Base-by-base conservation (phyloP, 2,113 vertebrate genomes). In the Oxyura jamaicensis region DNA sequence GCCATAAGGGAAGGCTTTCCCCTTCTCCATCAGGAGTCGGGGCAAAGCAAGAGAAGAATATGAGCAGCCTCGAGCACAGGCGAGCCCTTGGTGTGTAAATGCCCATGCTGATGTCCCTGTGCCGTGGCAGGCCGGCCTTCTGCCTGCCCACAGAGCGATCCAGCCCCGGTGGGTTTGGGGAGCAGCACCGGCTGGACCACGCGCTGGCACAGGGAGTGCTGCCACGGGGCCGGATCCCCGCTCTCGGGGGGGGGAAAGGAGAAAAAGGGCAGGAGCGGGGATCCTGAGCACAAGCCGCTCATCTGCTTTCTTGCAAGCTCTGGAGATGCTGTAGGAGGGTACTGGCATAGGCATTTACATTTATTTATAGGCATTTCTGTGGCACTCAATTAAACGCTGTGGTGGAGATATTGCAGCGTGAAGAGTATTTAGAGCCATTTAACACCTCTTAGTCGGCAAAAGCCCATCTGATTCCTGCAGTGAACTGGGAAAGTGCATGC, bases 351-450 rank as follows among this genome's bases (percentile, higher is more conserved):
- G 93, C 75, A 13, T 39, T 56, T 90, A 58, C 72, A 14, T 90
- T 94, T 97, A 95, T 96, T 96, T 96, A 95, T 93, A 95, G 95
- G 91, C 90, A 77, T 93, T 96, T 77, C 95, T 91, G 83, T 95
- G 94, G 94, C 95, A 93, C 96, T 97, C 95, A 77, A 94, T 95
- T 96, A 93, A 97, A 95, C 20, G 65, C 94, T 52, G 92, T 86
- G 95, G 93, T 74, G 93, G 93, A 93, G 91, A 93, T 88, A 93
- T 80, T 95, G 95, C 91, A 83, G 91, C 23, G 52, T 74, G 94
- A 94, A 83, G 93, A 96, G 93, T 93, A 88, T 94, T 94, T 83
- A 93, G 91, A 96, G 93, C 95, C 68, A 1, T 94, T 96, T 96
- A 91, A 91, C 96, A 95, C 88, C 93, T 88, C 96, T 96, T 73